Conservation (phyloP, 2,113 vertebrate species). For the Sorex araneus region DNA sequence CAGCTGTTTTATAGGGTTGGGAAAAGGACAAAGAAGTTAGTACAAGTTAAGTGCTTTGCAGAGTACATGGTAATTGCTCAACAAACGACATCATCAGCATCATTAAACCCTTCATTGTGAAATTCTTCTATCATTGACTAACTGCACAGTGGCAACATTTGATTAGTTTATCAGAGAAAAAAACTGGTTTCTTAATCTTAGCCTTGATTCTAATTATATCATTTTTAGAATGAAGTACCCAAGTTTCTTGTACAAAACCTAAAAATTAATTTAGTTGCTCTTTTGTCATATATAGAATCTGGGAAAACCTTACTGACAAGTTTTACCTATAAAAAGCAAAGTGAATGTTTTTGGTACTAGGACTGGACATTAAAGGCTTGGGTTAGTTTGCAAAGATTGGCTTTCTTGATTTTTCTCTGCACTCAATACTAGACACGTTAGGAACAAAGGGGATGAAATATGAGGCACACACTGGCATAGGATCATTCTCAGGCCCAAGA, state of each 20-base stretch:
- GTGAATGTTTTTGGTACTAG: background rate
- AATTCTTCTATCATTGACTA: conserved; percentile 49
- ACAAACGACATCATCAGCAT: conserved; percentile 31
- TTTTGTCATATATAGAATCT: conserved; percentile 9
- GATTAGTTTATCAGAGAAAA: background rate
- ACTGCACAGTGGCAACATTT: background rate
- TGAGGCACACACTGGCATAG: background rate
- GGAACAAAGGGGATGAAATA: background rate
- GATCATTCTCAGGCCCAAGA: background rate
- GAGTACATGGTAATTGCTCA: conserved; percentile 48
- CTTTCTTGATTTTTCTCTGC: background rate
- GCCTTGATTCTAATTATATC: background rate
- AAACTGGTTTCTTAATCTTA: background rate
- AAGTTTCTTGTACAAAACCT: conserved; percentile 25
- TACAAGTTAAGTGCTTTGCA: conserved; percentile 46
- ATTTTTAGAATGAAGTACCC: conserved; percentile 34
- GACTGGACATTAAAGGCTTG: background rate
- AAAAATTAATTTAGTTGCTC: conserved; percentile 53
- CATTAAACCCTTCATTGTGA: background rate
- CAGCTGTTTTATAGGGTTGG: conserved; percentile 32
- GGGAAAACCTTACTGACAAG: background rate
- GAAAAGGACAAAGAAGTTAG: conserved; percentile 1
- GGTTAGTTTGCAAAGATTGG: background rate
- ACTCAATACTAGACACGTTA: background rate
- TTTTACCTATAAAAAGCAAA: background rate